Evolutionary conservation across 92 coral and sea anemone genomes (phyloP).

Genomic region (Palythoa caribaeorum): DNA sequence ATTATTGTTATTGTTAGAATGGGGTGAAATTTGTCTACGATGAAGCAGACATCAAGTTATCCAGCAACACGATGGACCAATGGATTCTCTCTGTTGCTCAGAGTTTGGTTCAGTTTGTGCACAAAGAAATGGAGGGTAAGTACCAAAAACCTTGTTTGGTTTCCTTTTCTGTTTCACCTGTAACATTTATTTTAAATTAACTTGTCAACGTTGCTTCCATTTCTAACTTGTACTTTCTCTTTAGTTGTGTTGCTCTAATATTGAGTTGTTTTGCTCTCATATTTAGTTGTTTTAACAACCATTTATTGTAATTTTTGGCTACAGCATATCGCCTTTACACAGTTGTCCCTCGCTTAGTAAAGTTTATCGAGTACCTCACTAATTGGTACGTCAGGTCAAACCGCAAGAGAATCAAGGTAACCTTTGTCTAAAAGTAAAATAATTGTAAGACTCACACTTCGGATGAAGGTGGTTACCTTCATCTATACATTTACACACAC

Average conservation of each 20-base stretch:
- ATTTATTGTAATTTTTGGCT: not conserved
- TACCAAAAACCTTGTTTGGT: not conserved
- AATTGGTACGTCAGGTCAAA: constrained; percentile 97
- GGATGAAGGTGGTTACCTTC: too few relatives aligned
- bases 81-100: constrained; percentile 96
- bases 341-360: constrained; percentile 96
- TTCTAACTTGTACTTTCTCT: not conserved
- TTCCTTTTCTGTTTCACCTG: not conserved
- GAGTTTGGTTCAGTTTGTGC: constrained; percentile 92
- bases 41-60: constrained; percentile 67
- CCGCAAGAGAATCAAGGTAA: constrained; percentile 96
- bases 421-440: not conserved
- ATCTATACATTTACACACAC: too few relatives aligned
- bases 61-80: constrained; percentile 87
- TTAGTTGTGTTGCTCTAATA: not conserved
- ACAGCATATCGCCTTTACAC: constrained; percentile 94
- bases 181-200: not conserved
- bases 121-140: constrained; percentile 93
- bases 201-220: not conserved
- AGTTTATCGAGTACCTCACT: constrained; percentile 94
- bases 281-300: not conserved
- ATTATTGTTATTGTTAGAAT: constrained; percentile 14
- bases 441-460: not conserved
- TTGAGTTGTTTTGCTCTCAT: not conserved
- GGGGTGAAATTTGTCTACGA: constrained; percentile 84